Percentiles rank a stretch among this genome's conserved stretches.
These are phyloP conservation scores for Notothenia coriiceps DNA, from an alignment of 2,113 vertebrate species.

Conservation along the genomic window DNA sequence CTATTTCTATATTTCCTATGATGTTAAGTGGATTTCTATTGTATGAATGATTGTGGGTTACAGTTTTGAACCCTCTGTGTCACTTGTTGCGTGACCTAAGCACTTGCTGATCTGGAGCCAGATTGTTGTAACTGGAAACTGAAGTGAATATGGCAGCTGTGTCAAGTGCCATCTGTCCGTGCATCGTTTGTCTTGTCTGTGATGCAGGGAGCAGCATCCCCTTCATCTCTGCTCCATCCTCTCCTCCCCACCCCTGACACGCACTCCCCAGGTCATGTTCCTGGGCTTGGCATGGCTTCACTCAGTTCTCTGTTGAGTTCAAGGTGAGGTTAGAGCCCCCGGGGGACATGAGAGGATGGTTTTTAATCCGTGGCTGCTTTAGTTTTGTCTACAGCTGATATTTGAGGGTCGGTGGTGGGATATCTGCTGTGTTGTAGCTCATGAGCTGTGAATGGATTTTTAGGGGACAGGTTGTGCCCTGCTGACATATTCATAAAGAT, in stretches of 20 bases:
- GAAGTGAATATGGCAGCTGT: slow-evolving; percentile 42
- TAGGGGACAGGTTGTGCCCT: slow-evolving; percentile 46
- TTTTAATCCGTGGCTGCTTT: slow-evolving; percentile 54
- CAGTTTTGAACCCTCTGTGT: background rate
- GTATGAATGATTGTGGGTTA: background rate
- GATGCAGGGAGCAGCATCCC: slow-evolving; percentile 58
- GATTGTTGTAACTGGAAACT: slow-evolving; percentile 63
- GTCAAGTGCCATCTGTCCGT: slow-evolving; percentile 77
- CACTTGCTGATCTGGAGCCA: slow-evolving; percentile 41
- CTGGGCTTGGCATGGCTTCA: slow-evolving; percentile 82
- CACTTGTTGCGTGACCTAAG: slow-evolving; percentile 15
- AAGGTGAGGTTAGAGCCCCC: slow-evolving; percentile 71
- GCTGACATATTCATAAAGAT: slow-evolving; percentile 37
- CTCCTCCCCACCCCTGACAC: slow-evolving; percentile 29
- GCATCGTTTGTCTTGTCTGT: slow-evolving; percentile 78
- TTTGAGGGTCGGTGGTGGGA: slow-evolving; percentile 61
- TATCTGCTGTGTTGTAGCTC: slow-evolving; percentile 36
- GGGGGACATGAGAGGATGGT: slow-evolving; percentile 64
- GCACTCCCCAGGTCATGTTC: slow-evolving; percentile 76
- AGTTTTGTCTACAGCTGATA: slow-evolving; percentile 87
- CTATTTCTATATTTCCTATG: background rate
- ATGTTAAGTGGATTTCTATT: background rate
- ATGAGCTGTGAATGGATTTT: slow-evolving; percentile 58
- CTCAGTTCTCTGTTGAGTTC: slow-evolving; percentile 61
- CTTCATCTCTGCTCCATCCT: slow-evolving; percentile 52